phyloP scores from a whole-genome alignment of 2,113 vertebrate genomes.

The Ptilorrhoa leucosticta region DNA sequence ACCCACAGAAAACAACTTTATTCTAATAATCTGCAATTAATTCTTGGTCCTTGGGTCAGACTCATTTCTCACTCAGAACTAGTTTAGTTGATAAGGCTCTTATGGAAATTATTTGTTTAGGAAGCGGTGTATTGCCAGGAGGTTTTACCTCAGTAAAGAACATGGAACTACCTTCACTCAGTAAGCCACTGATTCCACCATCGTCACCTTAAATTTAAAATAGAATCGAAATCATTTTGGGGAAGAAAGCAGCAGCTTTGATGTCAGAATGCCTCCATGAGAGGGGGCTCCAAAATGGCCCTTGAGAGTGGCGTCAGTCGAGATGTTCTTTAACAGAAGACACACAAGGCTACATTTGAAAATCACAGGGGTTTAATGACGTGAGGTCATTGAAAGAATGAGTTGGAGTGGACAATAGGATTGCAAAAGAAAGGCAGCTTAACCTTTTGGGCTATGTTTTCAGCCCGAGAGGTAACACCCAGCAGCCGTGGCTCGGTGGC shows the following conservation, averaged over 20 bases:
- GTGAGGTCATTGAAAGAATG: not conserved
- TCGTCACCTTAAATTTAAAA: slow-evolving; percentile 1
- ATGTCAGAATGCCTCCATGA: not conserved
- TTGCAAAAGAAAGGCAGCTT: not conserved
- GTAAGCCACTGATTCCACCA: slow-evolving; percentile 9
- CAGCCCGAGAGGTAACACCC: not conserved
- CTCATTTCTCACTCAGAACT: slow-evolving; percentile 47
- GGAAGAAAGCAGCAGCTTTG: not conserved
- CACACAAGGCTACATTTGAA: not conserved
- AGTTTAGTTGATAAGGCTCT: slow-evolving; percentile 41
- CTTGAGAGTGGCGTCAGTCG: not conserved
- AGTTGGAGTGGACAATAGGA: not conserved
- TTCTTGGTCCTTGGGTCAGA: slow-evolving; percentile 69
- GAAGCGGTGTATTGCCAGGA: slow-evolving; percentile 29
- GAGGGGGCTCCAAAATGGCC: not conserved
- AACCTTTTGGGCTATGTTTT: not conserved
- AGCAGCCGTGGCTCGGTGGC: not conserved
- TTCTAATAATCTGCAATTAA: slow-evolving; percentile 72
- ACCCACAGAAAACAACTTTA: not conserved
- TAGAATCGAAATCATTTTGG: not conserved
- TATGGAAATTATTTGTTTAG: slow-evolving; percentile 28
- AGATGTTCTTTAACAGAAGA: not conserved
- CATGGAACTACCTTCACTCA: not conserved
- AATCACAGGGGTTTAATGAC: not conserved
- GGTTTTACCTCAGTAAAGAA: slow-evolving; percentile 40